phyloP scores from a whole-genome alignment of 2,797 vertebrate genomes.

The Neostethus bicornis region DNA sequence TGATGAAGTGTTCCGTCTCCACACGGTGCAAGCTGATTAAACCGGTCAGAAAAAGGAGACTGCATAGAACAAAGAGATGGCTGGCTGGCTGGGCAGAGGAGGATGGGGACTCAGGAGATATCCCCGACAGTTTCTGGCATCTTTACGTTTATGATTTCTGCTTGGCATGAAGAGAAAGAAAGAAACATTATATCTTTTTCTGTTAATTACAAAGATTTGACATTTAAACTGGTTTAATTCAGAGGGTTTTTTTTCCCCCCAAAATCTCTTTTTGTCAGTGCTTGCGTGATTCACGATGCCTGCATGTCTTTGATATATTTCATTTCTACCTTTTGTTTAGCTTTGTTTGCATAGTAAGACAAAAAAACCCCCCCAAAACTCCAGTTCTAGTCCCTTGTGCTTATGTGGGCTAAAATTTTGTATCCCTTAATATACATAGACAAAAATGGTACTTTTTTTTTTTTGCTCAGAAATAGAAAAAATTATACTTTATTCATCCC shows the following conservation, averaged over 20 bases:
- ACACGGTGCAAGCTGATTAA: conserved; percentile 11
- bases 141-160: neutral
- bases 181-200: neutral
- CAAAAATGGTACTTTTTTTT: too few relatives aligned
- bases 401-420: too few relatives aligned
- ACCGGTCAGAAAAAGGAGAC: neutral
- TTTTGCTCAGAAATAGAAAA: too few relatives aligned
- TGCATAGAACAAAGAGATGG: conserved; percentile 5
- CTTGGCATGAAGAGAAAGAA: neutral
- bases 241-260: neutral
- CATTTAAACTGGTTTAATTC: neutral
- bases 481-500: too few relatives aligned
- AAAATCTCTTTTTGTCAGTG: too few relatives aligned
- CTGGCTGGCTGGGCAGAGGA: conserved; percentile 16
- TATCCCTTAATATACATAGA: too few relatives aligned
- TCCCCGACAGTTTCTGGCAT: conserved; percentile 25
- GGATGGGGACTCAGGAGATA: too few relatives aligned
- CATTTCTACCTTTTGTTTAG: neutral
- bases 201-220: neutral
- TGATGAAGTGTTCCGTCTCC: too few relatives aligned
- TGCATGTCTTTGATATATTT: conserved; percentile 13
- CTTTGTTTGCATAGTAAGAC: conserved; percentile 46
- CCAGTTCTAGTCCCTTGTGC: conserved; percentile 38
- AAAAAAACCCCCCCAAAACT: conserved; percentile 36
- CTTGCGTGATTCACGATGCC: too few relatives aligned